Base-by-base conservation (phyloP, 2,113 vertebrate species). In the Percopsis transmontana region DNA sequence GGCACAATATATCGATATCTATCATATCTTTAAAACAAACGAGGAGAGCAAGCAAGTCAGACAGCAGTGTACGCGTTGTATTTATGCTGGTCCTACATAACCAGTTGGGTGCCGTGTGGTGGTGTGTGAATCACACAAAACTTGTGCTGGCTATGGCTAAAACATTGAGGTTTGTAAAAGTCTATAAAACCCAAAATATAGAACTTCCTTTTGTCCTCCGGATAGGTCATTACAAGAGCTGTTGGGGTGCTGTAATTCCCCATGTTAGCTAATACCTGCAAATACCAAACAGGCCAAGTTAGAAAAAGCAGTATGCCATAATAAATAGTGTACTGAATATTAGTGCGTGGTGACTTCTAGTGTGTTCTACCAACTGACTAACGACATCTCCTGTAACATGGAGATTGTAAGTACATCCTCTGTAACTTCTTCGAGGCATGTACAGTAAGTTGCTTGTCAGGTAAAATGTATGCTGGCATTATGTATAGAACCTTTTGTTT, bases 221-320 rank as follows among this genome's bases (percentile, higher is more conserved):
- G 54, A 51, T 15, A 0, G 47, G 1, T 66, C n/a, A 40, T 61
- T 50, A 53, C 61, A n/a, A 61, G 33, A 65, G 40, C 10, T 41
- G 1, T 23, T 33, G 27, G 44, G n/a, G 18, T 38, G 61, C 51
- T 40, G 58, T 48, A 18, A 55, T 7, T 62, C 60, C 47, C 24
- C 60, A 33, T 24, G 50, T 15, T 52, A 24, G 11, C 70, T 89
- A 91, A 71, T 91, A 91, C 81, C 90, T 91, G 86, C 23, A 53
- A 74, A 77, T 2, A 68, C 15, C 0, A 79, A 74, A 53, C n/a
- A 72, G n/a, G 10, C 39, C 6, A 20, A 58, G 38, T 66, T 41
- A 19, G 47, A 12, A 57, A 62, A 33, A 33, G 13, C 16, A 23
- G 14, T 13, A 5, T 39, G 15, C 12, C 14, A 16, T 55, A 33